phyloP scores from a whole-genome alignment of 1,140 invertebrate species.

The Vanessa atalanta region DNA sequence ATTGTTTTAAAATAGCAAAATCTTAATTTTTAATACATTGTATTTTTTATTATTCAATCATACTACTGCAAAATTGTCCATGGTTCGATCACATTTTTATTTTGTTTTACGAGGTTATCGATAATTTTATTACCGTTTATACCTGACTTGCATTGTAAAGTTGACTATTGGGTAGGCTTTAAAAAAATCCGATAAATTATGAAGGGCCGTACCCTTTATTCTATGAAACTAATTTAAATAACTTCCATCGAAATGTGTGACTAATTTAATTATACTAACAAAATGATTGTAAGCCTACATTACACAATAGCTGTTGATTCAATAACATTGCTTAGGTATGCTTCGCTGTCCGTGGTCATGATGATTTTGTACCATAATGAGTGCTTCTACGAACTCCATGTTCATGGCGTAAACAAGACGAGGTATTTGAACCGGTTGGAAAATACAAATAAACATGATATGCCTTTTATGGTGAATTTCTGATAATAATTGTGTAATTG shows the following conservation, averaged over 20 bases:
- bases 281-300: conserved; percentile 21
- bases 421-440: conserved; percentile 42
- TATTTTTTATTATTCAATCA: too few species aligned
- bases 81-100: too few species aligned
- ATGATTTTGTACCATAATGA: conserved; percentile 48
- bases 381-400: conserved; percentile 46
- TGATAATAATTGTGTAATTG: conserved; percentile 24
- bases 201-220: not conserved
- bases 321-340: conserved; percentile 31
- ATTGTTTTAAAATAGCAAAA: too few species aligned
- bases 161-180: not conserved
- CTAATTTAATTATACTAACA: conserved; percentile 33
- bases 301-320: conserved; percentile 33
- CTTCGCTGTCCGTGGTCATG: conserved; percentile 26
- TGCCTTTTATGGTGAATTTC: conserved; percentile 8
- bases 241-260: conserved; percentile 23
- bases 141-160: not conserved
- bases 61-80: too few species aligned
- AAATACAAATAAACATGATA: conserved; percentile 44
- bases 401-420: conserved; percentile 40
- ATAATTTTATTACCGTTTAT: too few species aligned
- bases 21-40: too few species aligned
- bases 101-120: too few species aligned
- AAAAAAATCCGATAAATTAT: not conserved
- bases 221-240: conserved; percentile 5